Percentiles rank a stretch among this genome's conserved stretches.
Conservation (phyloP, 2,888 invertebrate species). For the Dolichomitus sp. region DNA sequence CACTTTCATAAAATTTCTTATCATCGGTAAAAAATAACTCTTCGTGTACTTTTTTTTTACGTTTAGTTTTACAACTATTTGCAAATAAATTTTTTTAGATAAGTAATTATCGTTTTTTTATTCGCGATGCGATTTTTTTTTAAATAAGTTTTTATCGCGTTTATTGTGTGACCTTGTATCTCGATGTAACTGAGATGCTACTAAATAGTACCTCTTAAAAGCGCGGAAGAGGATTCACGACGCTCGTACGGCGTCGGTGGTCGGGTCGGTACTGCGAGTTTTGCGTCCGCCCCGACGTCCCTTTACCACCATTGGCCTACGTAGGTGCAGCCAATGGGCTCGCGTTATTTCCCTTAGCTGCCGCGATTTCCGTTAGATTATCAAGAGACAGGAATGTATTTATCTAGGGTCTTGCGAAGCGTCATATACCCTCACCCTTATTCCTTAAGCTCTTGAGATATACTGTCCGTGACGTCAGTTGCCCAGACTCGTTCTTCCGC, state of each 20-base stretch:
- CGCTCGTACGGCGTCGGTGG: constrained; percentile 77
- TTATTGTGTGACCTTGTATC: background rate
- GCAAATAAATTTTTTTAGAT: background rate
- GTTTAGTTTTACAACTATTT: background rate
- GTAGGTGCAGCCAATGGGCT: constrained; percentile 74
- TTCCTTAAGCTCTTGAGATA: constrained; percentile 18
- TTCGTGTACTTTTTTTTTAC: background rate
- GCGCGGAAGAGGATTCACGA: constrained; percentile 62
- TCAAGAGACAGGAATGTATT: constrained; percentile 53
- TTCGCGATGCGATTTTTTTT: background rate
- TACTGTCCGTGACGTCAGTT: constrained; percentile 52
- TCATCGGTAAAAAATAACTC: background rate
- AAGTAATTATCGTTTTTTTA: background rate
- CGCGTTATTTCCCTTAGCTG: constrained; percentile 69
- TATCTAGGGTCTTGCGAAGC: constrained; percentile 41
- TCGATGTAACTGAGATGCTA: constrained; percentile 12
- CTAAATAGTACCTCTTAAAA: constrained; percentile 43
- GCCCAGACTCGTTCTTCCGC: constrained; percentile 14
- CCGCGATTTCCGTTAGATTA: constrained; percentile 63
- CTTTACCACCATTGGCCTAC: constrained; percentile 81
- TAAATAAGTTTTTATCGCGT: background rate
- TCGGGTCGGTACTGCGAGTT: constrained; percentile 83
- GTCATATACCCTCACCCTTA: constrained; percentile 10
- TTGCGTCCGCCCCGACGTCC: constrained; percentile 77
- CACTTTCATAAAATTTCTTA: background rate